phyloP scores from a whole-genome alignment of 2,113 vertebrate genomes.

The Protomyctophum bolini region DNA sequence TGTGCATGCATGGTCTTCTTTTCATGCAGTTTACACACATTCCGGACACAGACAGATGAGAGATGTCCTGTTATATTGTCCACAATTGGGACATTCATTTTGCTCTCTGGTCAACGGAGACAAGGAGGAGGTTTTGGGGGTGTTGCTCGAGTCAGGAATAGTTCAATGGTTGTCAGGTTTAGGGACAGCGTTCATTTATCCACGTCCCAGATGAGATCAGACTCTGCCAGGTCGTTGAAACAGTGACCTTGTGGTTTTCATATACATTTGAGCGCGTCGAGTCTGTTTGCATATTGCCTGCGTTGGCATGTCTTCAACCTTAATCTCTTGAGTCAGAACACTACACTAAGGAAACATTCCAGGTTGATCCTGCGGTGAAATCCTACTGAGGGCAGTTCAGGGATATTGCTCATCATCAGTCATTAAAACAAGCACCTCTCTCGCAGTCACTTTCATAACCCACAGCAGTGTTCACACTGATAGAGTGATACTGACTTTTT shows the following conservation, averaged over 20 bases:
- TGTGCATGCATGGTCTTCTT: too few species aligned
- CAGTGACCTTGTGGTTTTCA: neutral
- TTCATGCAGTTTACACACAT: neutral
- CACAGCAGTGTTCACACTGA: neutral
- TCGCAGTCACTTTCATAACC: neutral
- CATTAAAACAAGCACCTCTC: neutral
- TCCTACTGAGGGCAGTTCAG: neutral
- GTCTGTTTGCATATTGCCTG: constrained; percentile 1
- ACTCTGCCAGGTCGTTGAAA: too few species aligned
- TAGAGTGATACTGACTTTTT: constrained; percentile 4
- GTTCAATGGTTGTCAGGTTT: too few species aligned
- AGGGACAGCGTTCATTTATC: too few species aligned
- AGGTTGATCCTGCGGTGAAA: neutral
- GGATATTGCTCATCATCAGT: neutral
- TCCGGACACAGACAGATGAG: neutral
- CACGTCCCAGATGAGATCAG: too few species aligned
- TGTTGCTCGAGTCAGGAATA: too few species aligned
- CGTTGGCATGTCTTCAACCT: neutral
- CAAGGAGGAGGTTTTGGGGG: too few species aligned
- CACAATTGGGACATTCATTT: too few species aligned
- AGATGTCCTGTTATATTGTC: too few species aligned
- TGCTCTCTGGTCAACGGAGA: too few species aligned
- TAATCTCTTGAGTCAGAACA: neutral
- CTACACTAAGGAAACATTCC: neutral
- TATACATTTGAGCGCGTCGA: neutral